phyloP scores from a whole-genome alignment of 2,888 invertebrate species.

The Apamea monoglypha region DNA sequence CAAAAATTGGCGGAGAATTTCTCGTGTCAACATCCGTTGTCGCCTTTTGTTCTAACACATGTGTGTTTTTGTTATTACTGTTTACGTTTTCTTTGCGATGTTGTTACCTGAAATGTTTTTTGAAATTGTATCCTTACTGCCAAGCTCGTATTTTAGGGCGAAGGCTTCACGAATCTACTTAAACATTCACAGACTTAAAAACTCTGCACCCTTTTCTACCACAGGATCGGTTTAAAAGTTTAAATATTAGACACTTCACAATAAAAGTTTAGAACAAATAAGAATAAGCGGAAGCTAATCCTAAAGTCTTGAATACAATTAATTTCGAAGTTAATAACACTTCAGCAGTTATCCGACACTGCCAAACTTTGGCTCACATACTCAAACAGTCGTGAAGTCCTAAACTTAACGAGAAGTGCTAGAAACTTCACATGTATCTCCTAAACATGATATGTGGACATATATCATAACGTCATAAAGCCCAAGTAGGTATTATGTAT shows the following conservation, averaged over 20 bases:
- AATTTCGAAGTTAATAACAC: conserved; percentile 60
- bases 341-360: conserved; percentile 43
- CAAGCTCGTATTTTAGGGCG: not conserved
- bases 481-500: not conserved
- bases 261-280: conserved; percentile 16
- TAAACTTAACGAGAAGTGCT: conserved; percentile 44
- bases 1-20: conserved; percentile 67
- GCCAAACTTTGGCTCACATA: conserved; percentile 41
- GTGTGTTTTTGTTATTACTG: conserved; percentile 53
- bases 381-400: conserved; percentile 55
- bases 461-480: conserved; percentile 39
- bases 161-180: not conserved
- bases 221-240: not conserved
- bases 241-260: conserved; percentile 24
- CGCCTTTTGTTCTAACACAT: conserved; percentile 48
- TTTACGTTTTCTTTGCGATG: conserved; percentile 48
- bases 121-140: conserved; percentile 8
- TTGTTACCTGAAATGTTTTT: conserved; percentile 36
- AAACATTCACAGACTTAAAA: conserved; percentile 39
- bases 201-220: conserved; percentile 9
- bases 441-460: conserved; percentile 53
- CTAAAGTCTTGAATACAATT: conserved; percentile 46
- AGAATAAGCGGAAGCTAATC: conserved; percentile 25
- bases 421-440: conserved; percentile 56
- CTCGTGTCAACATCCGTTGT: conserved; percentile 67